phyloP scores from a whole-genome alignment of 1,140 invertebrate species.

The Sycophila sp. region DNA sequence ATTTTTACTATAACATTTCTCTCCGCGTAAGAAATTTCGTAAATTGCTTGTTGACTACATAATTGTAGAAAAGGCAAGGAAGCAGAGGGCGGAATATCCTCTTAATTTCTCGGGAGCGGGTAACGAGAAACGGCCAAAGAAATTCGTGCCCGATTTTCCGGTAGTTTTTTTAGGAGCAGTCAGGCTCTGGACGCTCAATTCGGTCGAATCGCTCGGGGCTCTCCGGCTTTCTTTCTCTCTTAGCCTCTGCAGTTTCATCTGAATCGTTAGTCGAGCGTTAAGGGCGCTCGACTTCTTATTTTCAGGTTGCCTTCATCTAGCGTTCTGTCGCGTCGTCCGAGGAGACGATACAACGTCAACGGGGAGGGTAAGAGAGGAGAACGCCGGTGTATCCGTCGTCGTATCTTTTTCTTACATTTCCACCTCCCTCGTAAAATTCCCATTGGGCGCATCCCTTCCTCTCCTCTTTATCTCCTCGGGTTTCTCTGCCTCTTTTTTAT shows the following conservation, averaged over 20 bases:
- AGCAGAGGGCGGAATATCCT: not conserved
- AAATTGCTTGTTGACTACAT: too few relatives aligned
- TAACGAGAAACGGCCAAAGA: not conserved
- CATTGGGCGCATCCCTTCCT: not conserved
- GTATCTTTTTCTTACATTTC: not conserved
- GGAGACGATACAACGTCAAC: not conserved
- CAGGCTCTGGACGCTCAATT: not conserved
- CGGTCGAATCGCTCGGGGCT: not conserved
- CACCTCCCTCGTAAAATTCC: constrained; percentile 2
- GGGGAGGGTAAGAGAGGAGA: too few relatives aligned
- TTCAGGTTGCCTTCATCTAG: not conserved
- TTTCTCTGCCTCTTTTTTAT: not conserved
- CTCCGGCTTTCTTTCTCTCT: not conserved
- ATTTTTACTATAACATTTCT: too few relatives aligned
- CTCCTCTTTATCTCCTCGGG: not conserved
- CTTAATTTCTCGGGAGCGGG: not conserved
- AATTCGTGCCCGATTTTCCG: not conserved
- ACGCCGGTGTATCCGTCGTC: not conserved
- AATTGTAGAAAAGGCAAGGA: not conserved
- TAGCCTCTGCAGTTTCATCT: not conserved
- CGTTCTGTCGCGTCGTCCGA: not conserved
- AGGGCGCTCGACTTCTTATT: constrained; percentile 20
- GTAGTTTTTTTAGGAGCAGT: not conserved
- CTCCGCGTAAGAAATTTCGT: too few relatives aligned
- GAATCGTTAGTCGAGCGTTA: constrained; percentile 26